phyloP scores from a whole-genome alignment of 1,140 invertebrate species.

The Apis mellifera region DNA sequence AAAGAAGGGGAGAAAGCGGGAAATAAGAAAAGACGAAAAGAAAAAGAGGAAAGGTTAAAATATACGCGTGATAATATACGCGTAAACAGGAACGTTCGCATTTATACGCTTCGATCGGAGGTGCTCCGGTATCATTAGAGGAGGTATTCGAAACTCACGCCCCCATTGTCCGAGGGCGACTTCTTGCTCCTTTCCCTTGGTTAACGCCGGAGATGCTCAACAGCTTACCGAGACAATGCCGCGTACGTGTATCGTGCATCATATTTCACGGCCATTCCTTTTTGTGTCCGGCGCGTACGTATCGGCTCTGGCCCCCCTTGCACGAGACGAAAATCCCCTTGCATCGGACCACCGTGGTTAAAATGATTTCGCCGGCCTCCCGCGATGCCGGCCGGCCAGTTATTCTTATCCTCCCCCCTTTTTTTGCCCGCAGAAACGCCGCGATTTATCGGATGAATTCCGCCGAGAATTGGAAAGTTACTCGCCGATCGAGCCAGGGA shows the following conservation, averaged over 20 bases:
- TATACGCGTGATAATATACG: constrained; percentile 6
- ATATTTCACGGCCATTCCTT: constrained; percentile 72
- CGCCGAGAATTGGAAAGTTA: not conserved
- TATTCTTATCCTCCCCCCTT: constrained; percentile 32
- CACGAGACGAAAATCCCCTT: constrained; percentile 55
- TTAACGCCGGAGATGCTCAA: constrained; percentile 45
- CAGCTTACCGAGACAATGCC: constrained; percentile 68
- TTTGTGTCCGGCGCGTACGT: constrained; percentile 50
- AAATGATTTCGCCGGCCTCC: constrained; percentile 55
- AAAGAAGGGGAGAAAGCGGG: not conserved
- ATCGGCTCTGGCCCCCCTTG: constrained; percentile 21
- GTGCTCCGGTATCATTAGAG: constrained; percentile 70
- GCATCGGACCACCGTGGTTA: constrained; percentile 54
- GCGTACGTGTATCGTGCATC: constrained; percentile 66
- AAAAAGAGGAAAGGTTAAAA: not conserved
- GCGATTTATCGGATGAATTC: constrained; percentile 11
- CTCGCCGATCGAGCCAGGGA: too few relatives aligned
- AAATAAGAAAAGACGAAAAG: not conserved
- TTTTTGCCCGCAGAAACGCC: constrained; percentile 10
- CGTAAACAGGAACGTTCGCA: constrained; percentile 33
- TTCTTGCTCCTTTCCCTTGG: constrained; percentile 46
- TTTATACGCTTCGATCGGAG: constrained; percentile 40
- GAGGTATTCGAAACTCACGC: constrained; percentile 68
- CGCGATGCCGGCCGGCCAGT: constrained; percentile 29
- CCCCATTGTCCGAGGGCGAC: constrained; percentile 68